Conservation (phyloP, 92 coral and sea anemone species). For the Phenganax stokvisi region DNA sequence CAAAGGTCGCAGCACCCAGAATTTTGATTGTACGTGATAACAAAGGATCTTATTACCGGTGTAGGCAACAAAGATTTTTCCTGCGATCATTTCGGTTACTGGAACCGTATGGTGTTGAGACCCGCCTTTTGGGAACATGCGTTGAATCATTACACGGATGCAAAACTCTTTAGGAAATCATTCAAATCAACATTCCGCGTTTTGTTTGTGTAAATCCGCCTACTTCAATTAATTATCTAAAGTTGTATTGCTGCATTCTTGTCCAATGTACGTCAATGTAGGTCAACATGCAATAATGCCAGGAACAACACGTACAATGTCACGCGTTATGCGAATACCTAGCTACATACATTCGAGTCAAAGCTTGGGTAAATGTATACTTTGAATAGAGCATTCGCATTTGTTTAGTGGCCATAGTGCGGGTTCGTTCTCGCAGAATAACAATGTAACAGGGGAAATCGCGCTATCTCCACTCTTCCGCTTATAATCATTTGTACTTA, state of each 20-base stretch:
- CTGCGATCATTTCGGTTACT: no score
- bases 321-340: not conserved
- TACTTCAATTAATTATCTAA: slow-evolving; percentile 16
- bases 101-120: no score
- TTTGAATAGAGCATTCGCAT: slow-evolving; percentile 2
- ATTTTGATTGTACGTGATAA: no score
- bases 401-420: not conserved
- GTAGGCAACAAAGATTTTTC: no score
- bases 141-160: not conserved
- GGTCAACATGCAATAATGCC: not conserved
- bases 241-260: slow-evolving; percentile 7
- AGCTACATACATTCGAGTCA: not conserved
- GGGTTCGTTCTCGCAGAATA: not conserved
- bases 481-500: not conserved
- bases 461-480: slow-evolving; percentile 12
- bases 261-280: slow-evolving; percentile 10
- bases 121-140: not conserved
- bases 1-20: no score
- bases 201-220: slow-evolving; percentile 15
- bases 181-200: not conserved
- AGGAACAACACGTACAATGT: slow-evolving; percentile 15
- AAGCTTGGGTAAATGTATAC: not conserved
- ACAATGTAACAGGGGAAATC: slow-evolving; percentile 32
- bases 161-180: not conserved
- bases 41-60: no score